Evolutionary conservation across 1,140 invertebrate species (phyloP).

Genomic region (Zaprionus lachaisei): DNA sequence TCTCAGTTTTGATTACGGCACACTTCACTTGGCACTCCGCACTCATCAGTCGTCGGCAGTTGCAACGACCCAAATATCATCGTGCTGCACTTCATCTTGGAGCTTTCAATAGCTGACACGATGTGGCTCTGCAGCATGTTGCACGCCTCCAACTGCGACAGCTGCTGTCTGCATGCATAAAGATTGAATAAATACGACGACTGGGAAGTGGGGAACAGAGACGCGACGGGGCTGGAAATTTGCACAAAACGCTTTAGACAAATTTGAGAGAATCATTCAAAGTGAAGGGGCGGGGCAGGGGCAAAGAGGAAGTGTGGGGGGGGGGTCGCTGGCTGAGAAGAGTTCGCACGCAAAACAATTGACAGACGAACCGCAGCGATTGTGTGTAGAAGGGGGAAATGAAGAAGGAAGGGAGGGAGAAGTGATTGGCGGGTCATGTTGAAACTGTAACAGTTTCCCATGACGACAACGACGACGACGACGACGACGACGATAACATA

Average conservation of each 20-base stretch:
- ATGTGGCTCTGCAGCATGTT: background rate
- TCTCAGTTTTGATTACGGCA: background rate
- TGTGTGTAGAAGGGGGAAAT: conserved; percentile 3
- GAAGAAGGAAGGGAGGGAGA: background rate
- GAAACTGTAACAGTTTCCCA: conserved; percentile 81
- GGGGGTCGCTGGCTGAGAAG: conserved; percentile 27
- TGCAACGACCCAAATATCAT: conserved; percentile 42
- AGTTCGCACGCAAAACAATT: conserved; percentile 79
- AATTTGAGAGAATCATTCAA: conserved; percentile 77
- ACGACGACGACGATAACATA: conserved; percentile 48
- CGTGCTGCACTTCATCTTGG: conserved; percentile 36
- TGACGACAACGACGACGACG: conserved; percentile 51
- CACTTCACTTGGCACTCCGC: conserved; percentile 1
- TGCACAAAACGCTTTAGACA: conserved; percentile 78
- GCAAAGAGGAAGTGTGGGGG: too few species aligned
- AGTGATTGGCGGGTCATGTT: conserved; percentile 34
- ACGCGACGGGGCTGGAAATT: conserved; percentile 39
- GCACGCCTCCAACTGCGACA: conserved; percentile 16
- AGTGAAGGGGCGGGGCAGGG: conserved; percentile 2
- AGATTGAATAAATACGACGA: conserved; percentile 77
- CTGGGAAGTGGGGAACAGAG: conserved; percentile 21
- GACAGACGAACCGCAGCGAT: conserved; percentile 73
- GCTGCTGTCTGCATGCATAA: conserved; percentile 51
- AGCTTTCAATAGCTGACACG: conserved; percentile 36
- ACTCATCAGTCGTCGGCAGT: conserved; percentile 1